Evolutionary conservation across 2,797 vertebrate species (phyloP).

Genomic region (Megalops cyprinoides): DNA sequence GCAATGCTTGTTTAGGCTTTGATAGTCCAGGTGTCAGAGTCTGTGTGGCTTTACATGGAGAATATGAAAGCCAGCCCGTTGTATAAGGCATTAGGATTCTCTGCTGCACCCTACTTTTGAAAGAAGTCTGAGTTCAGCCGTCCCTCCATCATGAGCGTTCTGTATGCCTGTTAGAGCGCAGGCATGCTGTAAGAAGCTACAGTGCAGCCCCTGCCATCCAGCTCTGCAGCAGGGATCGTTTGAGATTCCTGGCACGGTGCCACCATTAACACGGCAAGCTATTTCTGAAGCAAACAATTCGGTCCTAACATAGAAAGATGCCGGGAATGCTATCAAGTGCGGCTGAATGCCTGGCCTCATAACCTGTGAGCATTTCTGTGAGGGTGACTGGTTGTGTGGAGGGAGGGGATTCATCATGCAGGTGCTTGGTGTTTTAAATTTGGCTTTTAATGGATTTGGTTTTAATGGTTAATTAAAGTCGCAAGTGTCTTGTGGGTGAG

Average conservation of each 20-base stretch:
- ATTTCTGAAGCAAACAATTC: conserved; percentile 40
- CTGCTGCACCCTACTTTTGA: not conserved
- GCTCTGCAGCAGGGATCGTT: conserved; percentile 24
- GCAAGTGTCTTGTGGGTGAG: no score
- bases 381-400: not conserved
- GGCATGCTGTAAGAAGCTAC: conserved; percentile 26
- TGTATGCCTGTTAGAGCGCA: conserved; percentile 39
- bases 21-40: not conserved
- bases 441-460: no score
- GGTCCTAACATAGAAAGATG: conserved; percentile 24
- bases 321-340: conserved; percentile 2
- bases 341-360: not conserved
- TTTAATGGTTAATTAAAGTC: no score
- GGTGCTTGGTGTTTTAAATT: not conserved
- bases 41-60: not conserved
- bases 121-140: not conserved
- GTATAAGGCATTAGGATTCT: not conserved
- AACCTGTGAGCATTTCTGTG: not conserved
- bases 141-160: conserved; percentile 22
- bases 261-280: conserved; percentile 39
- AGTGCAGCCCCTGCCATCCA: conserved; percentile 23
- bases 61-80: not conserved
- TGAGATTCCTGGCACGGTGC: conserved; percentile 36
- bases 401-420: not conserved
- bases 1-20: not conserved